Base-by-base conservation (phyloP, 2,113 vertebrate genomes). In the Hippocampus comes region DNA sequence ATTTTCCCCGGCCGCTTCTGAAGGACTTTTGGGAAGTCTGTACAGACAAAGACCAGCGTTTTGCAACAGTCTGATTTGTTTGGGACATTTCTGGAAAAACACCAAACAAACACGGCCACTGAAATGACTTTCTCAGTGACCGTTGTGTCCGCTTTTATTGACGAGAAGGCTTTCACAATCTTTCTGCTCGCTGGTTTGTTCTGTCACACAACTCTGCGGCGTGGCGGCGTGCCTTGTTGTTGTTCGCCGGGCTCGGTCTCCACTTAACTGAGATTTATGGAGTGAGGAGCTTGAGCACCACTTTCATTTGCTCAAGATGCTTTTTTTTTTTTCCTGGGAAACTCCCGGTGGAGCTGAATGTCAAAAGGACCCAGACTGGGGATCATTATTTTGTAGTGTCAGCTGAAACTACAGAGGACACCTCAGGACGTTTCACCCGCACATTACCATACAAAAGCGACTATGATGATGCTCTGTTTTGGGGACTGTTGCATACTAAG, bases 201-300 rank as follows among this genome's bases (percentile, higher is more conserved):
- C 66, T 70, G 78, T 91, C 89, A 77, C 84, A 82, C 84, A 89
- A 87, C 83, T 77, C 20, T 87, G 87, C 2, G 88, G 85, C 72
- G 78, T 90, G 88, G 88, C 84, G 65, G 30, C 34, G 55, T 77
- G 88, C 88, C 86, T 81, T 82, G 81, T 75, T 82, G 78, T 87
- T 84, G 86, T 88, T 82, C 75, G 61, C 68, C 48, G 76, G 23
- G 76, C 70, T 71, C 70, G 15, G 51, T 49, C 78, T 78, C 75
- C 57, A 51, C 41, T 75, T 73, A 20, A 34, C 34, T 53, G 63
- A 57, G 65, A 69, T 68, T 72, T 56, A 64, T 17, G 57, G 66
- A 70, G 56, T 80, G 81, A 81, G 67, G 48, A 49, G 55, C 48
- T 74, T 66, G 17, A 48, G 53, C 73, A 69, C 70, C 67, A 55